Base-by-base conservation (phyloP, 1,140 invertebrate genomes). In the Hylaeus anthracinus region DNA sequence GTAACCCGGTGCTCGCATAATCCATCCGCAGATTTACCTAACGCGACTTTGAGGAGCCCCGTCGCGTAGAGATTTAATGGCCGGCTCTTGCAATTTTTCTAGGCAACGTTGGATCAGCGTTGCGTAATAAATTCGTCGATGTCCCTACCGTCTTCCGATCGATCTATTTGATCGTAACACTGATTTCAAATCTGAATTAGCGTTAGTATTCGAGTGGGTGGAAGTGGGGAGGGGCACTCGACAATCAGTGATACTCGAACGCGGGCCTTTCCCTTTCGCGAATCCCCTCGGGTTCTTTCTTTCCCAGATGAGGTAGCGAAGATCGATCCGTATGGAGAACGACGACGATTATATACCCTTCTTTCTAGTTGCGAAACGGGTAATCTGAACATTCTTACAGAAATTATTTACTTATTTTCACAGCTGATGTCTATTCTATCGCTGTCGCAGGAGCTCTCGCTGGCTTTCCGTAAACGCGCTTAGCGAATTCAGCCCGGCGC, bases 1-100 rank as follows among this genome's bases (percentile, higher is more conserved):
- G 75, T 63, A 79, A 79, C 70, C 51, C 3, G 2, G 26, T 65
- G 61, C 26, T 73, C 65, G 72, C 77, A 70, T 65, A 73, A 79
- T 65, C 61, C 5, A 5, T 4, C 1, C 43, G 53, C 2, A 58
- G 15, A 73, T 75, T 66, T 14, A 43, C 45, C 63, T 75, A 69
- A 80, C 4, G 37, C 3, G 14, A 61, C 51, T 51, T 77, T 26
- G 26, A 77, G 45, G 3, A 76, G 10, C 72, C 26, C 4, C 37
- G 37, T 43, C 39, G 6, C 41, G 26, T 26, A 26, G 26, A 2
- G 60, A 74, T 64, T 74, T 53, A 53, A 74, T 43, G 1, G 48
- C 37, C 3, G 37, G 58, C 41, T 41, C 3, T 10, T 8, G 2
- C 43, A 26, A 14, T 51, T 51, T 53, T 26, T 39, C 55, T 15